Base-by-base conservation (phyloP, 2,797 vertebrate species). In the Gobionotothen gibberifrons region DNA sequence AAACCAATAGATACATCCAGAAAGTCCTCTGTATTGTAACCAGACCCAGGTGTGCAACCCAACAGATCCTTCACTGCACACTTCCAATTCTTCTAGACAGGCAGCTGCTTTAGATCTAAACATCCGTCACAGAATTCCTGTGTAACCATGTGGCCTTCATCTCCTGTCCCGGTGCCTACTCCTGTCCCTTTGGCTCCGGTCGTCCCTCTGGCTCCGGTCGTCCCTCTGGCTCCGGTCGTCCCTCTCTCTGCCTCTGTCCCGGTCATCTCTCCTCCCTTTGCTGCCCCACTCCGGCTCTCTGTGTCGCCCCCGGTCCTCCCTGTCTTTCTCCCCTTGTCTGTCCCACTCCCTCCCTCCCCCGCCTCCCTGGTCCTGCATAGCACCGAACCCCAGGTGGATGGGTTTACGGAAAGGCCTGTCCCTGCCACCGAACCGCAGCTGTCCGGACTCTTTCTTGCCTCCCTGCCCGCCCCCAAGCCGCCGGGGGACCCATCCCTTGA, bases 401-500 rank as follows among this genome's bases (percentile, higher is more conserved):
- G 98, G 98, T 66, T 97, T 99, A 2, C 97, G 93, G 86, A 99
- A 99, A 4, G 98, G 98, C 59, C 98, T 92, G 86, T 99, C 98
- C 65, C 97, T 93, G 6, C 98, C 98, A 21, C 98, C 98, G 0
- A 99, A 99, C 9, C 98, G 94, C 74, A 99, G 91, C 81, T 99
- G 98, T 2, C 97, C 98, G 0, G 98, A 99, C 86, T 99, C 97
- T 29, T 99, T 99, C 74, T 98, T 98, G 4, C 98, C 98, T 5
- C 98, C 98, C 36, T 96, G 95, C 0, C 98, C 98, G 0, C 98
- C 98, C 0, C 98, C 98, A 0, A 98, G 95, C 4, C 98, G 92
- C 36, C 98, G 92, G 0, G 98, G 98, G 22, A 98, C 92, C 98
- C 98, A 99, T 1, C 98, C 98, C 53, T 95, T 95, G 3, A 99